A percentile compares a stretch with the other conserved stretches of the same genome.
These are phyloP conservation scores for Lingula anatina DNA, from an alignment of 2,888 invertebrate species.

Conservation along the genomic window DNA sequence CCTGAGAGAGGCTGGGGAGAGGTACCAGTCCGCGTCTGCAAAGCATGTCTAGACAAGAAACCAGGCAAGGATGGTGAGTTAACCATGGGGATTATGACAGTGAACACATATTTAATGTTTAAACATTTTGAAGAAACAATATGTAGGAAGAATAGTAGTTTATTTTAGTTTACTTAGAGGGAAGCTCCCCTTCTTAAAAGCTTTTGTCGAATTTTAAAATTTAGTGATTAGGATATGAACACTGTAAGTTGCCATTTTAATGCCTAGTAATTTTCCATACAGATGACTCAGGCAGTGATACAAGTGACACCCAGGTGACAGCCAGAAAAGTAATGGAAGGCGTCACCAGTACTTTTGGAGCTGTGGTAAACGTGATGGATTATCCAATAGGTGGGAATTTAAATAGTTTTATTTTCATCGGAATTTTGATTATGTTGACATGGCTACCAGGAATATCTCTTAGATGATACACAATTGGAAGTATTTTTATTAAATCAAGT, in stretches of 20 bases:
- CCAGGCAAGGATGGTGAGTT: slow-evolving; percentile 5
- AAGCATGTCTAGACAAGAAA: slow-evolving; percentile 62
- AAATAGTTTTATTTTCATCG: no score
- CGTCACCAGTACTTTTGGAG: slow-evolving; percentile 66
- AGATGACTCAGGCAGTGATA: slow-evolving; percentile 17
- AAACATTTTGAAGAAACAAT: neutral
- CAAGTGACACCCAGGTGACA: slow-evolving; percentile 24
- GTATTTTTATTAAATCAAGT: no score
- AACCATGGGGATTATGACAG: slow-evolving; percentile 12
- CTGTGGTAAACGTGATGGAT: slow-evolving; percentile 66
- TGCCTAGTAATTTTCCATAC: neutral
- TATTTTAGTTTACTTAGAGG: no score
- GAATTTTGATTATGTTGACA: no score
- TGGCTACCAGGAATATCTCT: no score
- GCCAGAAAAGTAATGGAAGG: slow-evolving; percentile 61
- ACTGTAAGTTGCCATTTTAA: no score
- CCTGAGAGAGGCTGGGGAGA: slow-evolving; percentile 68
- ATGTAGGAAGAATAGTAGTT: slow-evolving; percentile 6
- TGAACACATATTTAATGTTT: neutral
- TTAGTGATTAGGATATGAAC: neutral
- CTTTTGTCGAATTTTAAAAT: neutral
- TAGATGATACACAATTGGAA: no score
- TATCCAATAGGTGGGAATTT: slow-evolving; percentile 70
- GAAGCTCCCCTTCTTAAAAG: no score
- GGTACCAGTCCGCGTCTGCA: slow-evolving; percentile 69